A percentile compares a stretch with the other conserved stretches of the same genome.
phyloP scores from a whole-genome alignment of 1,140 invertebrate genomes.

The Calosoma granatense region DNA sequence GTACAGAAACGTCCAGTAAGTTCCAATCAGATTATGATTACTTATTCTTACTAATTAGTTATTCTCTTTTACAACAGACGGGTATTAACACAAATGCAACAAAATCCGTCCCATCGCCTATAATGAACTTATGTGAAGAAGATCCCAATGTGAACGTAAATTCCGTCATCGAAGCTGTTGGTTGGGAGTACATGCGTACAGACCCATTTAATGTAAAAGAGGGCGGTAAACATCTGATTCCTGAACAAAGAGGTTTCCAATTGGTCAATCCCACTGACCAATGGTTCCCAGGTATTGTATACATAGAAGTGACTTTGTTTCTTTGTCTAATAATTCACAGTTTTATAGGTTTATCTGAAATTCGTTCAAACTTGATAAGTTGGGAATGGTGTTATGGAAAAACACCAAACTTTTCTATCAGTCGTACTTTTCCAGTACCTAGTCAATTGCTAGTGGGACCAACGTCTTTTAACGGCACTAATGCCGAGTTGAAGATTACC shows the following conservation, averaged over 20 bases:
- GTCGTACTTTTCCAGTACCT: slow-evolving; percentile 25
- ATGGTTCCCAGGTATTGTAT: slow-evolving; percentile 81
- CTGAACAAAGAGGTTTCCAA: slow-evolving; percentile 67
- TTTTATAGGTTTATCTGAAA: slow-evolving; percentile 50
- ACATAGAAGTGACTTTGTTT: too few relatives aligned
- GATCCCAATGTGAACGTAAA: slow-evolving; percentile 58
- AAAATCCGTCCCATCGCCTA: slow-evolving; percentile 63
- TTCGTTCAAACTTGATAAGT: slow-evolving; percentile 53
- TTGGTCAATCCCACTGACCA: slow-evolving; percentile 77
- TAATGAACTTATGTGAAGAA: slow-evolving; percentile 51
- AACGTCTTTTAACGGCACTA: slow-evolving; percentile 13
- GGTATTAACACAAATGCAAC: slow-evolving; percentile 72
- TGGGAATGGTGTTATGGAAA: slow-evolving; percentile 88
- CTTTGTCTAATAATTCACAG: slow-evolving; percentile 1
- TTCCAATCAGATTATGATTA: slow-evolving; percentile 19
- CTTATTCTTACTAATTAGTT: slow-evolving; percentile 16
- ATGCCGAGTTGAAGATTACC: slow-evolving; percentile 24
- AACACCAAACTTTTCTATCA: slow-evolving; percentile 72
- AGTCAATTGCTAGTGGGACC: slow-evolving; percentile 11
- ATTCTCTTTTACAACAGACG: slow-evolving; percentile 35
- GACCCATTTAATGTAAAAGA: slow-evolving; percentile 52
- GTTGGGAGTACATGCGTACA: slow-evolving; percentile 73
- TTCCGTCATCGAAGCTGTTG: slow-evolving; percentile 57
- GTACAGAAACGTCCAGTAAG: slow-evolving; percentile 57
- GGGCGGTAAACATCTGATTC: slow-evolving; percentile 52